Evolutionary conservation across 2,113 vertebrate genomes (phyloP), one percentile per base, ranked within the genome.

Genomic region (Thalassarche chlororhynchos): DNA sequence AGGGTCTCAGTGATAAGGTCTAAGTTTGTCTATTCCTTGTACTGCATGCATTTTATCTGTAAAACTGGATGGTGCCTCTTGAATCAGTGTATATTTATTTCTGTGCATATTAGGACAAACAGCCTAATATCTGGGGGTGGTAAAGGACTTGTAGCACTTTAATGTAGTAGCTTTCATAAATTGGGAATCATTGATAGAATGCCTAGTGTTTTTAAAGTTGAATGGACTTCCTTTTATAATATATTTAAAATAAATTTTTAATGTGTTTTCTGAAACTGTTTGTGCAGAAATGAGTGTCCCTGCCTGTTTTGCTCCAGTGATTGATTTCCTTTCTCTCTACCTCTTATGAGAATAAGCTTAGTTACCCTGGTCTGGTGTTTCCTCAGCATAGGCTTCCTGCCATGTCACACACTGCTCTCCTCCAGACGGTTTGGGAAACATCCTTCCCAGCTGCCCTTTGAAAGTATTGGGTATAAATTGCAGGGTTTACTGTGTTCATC

Each of bases 221-320:
- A 90, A 96, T 96, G 84, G 90, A 95, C 93, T 94, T 97, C 96
- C 93, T 98, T 97, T 97, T 97, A 51, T 97, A 97, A 97, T 96
- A 97, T 96, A 97, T 95, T 95, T 97, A 96, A 98, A 76, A 91
- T 98, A 97, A 96, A 97, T 96, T 98, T 98, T 96, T 98, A 97
- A 97, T 97, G 90, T 98, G 96, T 98, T 98, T 98, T 97, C 96
- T 97, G 93, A 97, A 93, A 38, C 61, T 36, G 34, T 93, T 89
- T 97, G 25, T 16, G 26, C 75, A 92, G 60, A 87, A 12, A 3
- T 97, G 51, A 88, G 85, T 94, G 61, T 55, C 76, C 58, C 47
- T 31, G 9, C 44, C 29, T 87, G 34, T 18, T 85, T 62, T 84
- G 38, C 91, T 81, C 49, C 36, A 54, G 49, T 49, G 70, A 65